Base-by-base conservation (phyloP, 1,140 invertebrate genomes). In the Hypothenemus hampei region DNA sequence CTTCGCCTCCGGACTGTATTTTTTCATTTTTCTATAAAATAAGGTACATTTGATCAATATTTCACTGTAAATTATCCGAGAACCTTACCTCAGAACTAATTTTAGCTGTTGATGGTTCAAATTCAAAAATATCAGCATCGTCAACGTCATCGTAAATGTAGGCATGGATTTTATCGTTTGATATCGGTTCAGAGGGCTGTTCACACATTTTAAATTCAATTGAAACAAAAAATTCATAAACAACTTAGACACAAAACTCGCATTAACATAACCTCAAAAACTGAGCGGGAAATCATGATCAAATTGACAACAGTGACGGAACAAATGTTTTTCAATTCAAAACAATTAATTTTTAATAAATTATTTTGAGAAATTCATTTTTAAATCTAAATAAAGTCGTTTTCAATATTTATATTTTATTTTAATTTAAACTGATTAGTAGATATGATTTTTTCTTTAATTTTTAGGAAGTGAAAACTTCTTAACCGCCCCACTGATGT, bases 141-240 rank as follows among this genome's bases (percentile, higher is more conserved):
- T 54, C 53, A 8, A 56, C 19, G 43, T 56, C 53, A 22, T 48
- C 44, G 29, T 56, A 56, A 40, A 56, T 56, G 24, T 39, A 56
- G 15, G 45, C 35, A 21, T 18, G 20, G 15, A 41, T 11, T 21
- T 48, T 48, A 7, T 40, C 35, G 29, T 47, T 36, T 21, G 13
- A 19, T 4, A 10, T 19, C n/a, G n/a, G n/a, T n/a, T n/a, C n/a
- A n/a, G n/a, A 1, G 33, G 29, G 20, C 24, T 36, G 19, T 29
- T 40, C 11, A 7, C 5, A 48, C 16, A 26, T 26, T n/a, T 29
- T n/a, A 29, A 37, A 31, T 11, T 13, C 13, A 31, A 8, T 31
- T 13, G 13, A 31, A 31, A 8, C 13, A 31, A 31, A 31, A 31
- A 13, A 31, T 11, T 11, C 3, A 31, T 13, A 31, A 11, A 31